Conservation (phyloP, 1,140 invertebrate species). For the Drosophila pallidifrons region DNA sequence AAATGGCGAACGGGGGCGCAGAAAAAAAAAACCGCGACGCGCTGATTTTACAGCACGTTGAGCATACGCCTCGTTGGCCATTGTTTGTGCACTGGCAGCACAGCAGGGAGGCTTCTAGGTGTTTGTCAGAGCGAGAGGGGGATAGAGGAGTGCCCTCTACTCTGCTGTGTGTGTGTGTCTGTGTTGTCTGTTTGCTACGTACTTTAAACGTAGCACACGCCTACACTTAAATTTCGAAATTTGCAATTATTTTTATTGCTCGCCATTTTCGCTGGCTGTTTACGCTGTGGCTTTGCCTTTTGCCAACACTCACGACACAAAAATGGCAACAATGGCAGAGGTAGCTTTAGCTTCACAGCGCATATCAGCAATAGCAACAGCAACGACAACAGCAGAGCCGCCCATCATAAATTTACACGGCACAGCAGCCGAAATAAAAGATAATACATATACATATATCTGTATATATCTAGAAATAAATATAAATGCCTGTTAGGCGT, state of each 20-base stretch:
- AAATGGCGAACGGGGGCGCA: conserved; percentile 23
- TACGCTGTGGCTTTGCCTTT: conserved; percentile 47
- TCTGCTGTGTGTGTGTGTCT: neutral
- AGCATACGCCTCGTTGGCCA: conserved; percentile 70
- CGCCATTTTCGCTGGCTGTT: conserved; percentile 68
- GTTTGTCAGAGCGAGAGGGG: neutral
- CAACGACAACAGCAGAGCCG: conserved; percentile 8
- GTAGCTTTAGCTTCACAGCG: neutral
- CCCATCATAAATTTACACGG: conserved; percentile 72
- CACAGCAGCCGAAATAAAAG: conserved; percentile 12
- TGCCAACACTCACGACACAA: conserved; percentile 28
- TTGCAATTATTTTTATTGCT: conserved; percentile 83
- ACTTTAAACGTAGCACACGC: conserved; percentile 71
- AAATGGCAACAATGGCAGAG: conserved; percentile 18
- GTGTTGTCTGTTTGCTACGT: conserved; percentile 31
- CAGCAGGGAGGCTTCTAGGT: neutral
- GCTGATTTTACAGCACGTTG: conserved; percentile 79
- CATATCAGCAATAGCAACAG: too few species aligned
- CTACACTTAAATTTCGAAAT: conserved; percentile 81
- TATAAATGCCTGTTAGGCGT: conserved; percentile 66
- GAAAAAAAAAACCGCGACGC: conserved; percentile 67
- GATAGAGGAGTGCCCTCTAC: neutral
- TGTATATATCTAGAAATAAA: conserved; percentile 55
- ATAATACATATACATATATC: conserved; percentile 24
- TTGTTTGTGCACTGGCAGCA: conserved; percentile 58